Percentiles rank a stretch among this genome's conserved stretches.
phyloP scores from a whole-genome alignment of 2,113 vertebrate species.

The Sceloporus undulatus region DNA sequence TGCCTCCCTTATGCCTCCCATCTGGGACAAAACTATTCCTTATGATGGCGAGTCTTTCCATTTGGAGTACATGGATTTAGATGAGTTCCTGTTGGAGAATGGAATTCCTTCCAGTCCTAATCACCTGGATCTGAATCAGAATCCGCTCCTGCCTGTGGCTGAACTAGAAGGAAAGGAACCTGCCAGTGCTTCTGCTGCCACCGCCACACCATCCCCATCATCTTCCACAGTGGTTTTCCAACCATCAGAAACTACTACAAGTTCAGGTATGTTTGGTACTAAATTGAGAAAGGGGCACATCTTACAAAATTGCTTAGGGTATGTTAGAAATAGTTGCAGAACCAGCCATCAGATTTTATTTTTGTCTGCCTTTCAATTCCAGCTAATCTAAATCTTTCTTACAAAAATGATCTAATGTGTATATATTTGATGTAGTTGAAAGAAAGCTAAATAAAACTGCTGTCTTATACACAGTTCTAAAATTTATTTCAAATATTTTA shows the following conservation, averaged over 20 bases:
- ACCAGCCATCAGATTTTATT: neutral
- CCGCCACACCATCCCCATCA: conserved; percentile 74
- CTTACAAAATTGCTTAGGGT: conserved; percentile 26
- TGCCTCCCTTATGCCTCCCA: conserved; percentile 94
- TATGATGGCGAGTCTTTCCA: conserved; percentile 98
- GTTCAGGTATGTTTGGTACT: conserved; percentile 76
- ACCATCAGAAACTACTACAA: conserved; percentile 79
- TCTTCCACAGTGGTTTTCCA: conserved; percentile 80
- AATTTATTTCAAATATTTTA: no score
- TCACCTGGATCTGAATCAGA: conserved; percentile 85
- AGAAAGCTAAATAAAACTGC: no score
- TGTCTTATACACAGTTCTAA: no score
- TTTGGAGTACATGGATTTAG: conserved; percentile 99
- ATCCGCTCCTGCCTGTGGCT: conserved; percentile 82
- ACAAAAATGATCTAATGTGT: neutral
- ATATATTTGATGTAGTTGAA: neutral
- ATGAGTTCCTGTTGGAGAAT: conserved; percentile 97
- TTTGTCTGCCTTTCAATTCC: neutral
- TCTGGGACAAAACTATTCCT: conserved; percentile 98
- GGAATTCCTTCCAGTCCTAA: conserved; percentile 90
- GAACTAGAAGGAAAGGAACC: conserved; percentile 83
- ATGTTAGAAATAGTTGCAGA: neutral
- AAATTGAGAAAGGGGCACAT: conserved; percentile 22
- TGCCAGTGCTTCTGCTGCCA: conserved; percentile 74
- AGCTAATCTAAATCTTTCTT: neutral